Percentiles rank a stretch among this genome's conserved stretches.
Evolutionary conservation across 2,888 invertebrate genomes (phyloP).

Genomic region (Torymus aiolomorphi): DNA sequence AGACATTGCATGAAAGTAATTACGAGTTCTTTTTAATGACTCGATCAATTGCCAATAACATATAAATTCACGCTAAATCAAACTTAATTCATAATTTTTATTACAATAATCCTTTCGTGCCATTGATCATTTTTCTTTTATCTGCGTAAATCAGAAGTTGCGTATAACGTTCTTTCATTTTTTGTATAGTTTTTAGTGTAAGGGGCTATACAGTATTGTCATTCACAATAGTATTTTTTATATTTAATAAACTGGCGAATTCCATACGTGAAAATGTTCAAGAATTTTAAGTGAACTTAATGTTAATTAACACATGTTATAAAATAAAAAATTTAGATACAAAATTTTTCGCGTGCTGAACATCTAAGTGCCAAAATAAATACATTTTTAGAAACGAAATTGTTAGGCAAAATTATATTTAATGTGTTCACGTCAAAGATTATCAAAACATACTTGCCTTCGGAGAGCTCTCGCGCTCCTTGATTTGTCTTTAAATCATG

Average conservation of each 20-base stretch:
- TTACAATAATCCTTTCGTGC: slow-evolving; percentile 64
- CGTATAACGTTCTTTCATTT: slow-evolving; percentile 40
- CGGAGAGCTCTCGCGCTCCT: too few relatives aligned
- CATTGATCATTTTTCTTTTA: slow-evolving; percentile 65
- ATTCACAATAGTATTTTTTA: slow-evolving; percentile 27
- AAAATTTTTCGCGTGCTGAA: slow-evolving; percentile 25
- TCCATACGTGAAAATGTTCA: slow-evolving; percentile 5
- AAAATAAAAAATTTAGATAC: slow-evolving; percentile 5
- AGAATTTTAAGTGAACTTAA: slow-evolving; percentile 7
- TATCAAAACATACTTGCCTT: not conserved
- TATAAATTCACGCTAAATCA: slow-evolving; percentile 64
- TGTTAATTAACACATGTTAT: not conserved
- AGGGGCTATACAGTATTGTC: slow-evolving; percentile 49
- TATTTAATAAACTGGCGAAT: slow-evolving; percentile 18
- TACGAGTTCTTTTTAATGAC: slow-evolving; percentile 42
- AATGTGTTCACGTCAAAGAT: slow-evolving; percentile 17
- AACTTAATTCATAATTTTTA: slow-evolving; percentile 64
- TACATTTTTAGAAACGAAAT: slow-evolving; percentile 14
- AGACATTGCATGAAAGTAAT: slow-evolving; percentile 43
- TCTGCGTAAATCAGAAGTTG: slow-evolving; percentile 31
- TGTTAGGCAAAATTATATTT: slow-evolving; percentile 26
- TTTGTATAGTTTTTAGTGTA: slow-evolving; percentile 46
- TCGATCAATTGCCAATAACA: slow-evolving; percentile 44
- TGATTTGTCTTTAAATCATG: slow-evolving; percentile 7
- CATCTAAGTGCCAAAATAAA: slow-evolving; percentile 43